phyloP scores from a whole-genome alignment of 2,113 vertebrate species.

The Labeo catla region DNA sequence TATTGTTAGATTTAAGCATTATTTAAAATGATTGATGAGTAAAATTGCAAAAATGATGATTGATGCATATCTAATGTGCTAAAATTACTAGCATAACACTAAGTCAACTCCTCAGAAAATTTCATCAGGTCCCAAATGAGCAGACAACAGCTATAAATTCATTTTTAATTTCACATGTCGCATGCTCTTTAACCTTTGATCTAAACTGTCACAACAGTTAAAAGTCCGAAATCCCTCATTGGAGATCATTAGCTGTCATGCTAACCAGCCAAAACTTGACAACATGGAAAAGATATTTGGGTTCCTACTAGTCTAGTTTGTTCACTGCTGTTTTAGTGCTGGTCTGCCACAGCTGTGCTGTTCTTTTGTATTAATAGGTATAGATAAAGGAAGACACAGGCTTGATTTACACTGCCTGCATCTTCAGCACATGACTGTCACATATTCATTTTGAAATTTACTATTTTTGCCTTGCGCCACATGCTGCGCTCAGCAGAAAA shows the following conservation, averaged over 20 bases:
- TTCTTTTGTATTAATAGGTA: background rate
- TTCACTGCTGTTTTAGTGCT: background rate
- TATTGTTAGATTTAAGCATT: background rate
- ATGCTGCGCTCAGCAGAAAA: background rate
- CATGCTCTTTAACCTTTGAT: background rate
- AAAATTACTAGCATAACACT: too few relatives aligned
- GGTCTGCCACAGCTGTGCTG: background rate
- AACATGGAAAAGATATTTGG: background rate
- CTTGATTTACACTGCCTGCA: background rate
- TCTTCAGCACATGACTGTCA: background rate
- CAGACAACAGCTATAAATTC: background rate
- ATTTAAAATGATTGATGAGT: too few relatives aligned
- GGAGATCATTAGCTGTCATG: background rate
- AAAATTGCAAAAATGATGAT: background rate
- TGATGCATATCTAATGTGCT: background rate
- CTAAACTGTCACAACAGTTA: background rate
- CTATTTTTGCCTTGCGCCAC: background rate
- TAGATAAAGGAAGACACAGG: background rate
- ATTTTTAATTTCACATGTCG: background rate
- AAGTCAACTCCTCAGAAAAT: too few relatives aligned
- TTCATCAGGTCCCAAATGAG: background rate
- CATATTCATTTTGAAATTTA: background rate
- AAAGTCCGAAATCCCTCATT: background rate
- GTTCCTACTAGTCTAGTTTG: background rate
- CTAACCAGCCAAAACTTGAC: background rate